Evolutionary conservation across 2,113 vertebrate species (phyloP).

Genomic region (Crotalus tigris): DNA sequence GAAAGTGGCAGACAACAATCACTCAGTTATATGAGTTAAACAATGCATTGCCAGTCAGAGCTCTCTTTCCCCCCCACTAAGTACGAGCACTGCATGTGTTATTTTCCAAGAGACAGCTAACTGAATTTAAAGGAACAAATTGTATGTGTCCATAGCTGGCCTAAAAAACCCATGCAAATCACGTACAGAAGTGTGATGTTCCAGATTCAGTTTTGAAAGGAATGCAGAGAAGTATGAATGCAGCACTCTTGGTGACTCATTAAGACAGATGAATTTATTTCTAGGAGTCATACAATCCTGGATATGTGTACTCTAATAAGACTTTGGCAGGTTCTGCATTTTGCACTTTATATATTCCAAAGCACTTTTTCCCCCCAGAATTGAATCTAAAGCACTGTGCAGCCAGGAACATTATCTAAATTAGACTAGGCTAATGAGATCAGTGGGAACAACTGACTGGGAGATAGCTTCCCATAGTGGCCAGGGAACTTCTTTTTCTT

Average conservation of each 20-base stretch:
- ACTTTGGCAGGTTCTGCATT: not conserved
- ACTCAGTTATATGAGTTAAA: not conserved
- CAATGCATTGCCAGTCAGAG: not conserved
- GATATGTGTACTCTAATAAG: not conserved
- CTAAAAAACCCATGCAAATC: not conserved
- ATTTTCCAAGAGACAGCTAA: not conserved
- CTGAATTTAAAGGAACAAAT: not conserved
- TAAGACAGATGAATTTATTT: not conserved
- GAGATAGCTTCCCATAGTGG: no score
- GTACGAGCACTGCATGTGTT: not conserved
- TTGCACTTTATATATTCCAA: not conserved
- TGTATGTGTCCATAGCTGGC: not conserved
- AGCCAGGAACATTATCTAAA: not conserved
- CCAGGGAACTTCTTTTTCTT: not conserved
- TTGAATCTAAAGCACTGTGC: not conserved
- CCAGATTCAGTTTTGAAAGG: not conserved
- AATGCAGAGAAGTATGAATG: not conserved
- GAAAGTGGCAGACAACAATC: not conserved
- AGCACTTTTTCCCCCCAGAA: not conserved
- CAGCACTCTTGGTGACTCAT: not conserved
- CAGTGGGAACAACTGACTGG: not conserved
- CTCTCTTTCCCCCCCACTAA: not conserved
- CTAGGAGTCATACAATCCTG: not conserved
- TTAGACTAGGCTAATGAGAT: not conserved
- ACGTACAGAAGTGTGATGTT: not conserved